Evolutionary conservation across 2,113 vertebrate species (phyloP), one percentile per base, ranked within the genome.

Genomic region (Ptychochromis oligacanthus): DNA sequence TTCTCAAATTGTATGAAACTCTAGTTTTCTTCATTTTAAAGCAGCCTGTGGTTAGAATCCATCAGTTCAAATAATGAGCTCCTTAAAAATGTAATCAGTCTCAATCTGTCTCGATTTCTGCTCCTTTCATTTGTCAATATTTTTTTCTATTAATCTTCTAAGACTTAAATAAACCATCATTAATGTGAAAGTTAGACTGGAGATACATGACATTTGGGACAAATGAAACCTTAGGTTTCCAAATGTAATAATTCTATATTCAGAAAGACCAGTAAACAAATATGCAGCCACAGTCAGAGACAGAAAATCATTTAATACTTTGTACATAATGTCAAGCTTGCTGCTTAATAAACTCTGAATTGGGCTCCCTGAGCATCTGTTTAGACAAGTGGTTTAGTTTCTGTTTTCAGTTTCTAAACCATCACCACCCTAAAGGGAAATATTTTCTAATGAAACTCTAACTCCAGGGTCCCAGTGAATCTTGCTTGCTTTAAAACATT

Each of bases 51-150:
- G 61, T 82, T 85, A 80, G 64, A 87, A 81, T 87, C 75, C 22
- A 83, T 93, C 81, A 75, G 54, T 83, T 55, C 60, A 83, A 87
- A 88, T 87, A 91, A 92, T 89, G 81, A 91, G 78, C 87, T 81
- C 77, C 54, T 62, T 74, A 55, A 77, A 81, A 24, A 5, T 31
- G 49, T 70, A 79, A 83, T 84, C 40, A 75, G 58, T 87, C 77
- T 83, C 60, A 77, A 38, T 82, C 79, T 72, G 14, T 76, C 70
- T 74, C 28, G 52, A 6, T 83, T 80, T 89, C 76, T 36, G 40
- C 18, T 56, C 15, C 7, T 61, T 86, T 72, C 77, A 77, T 84
- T 85, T 85, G 80, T 84, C 86, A 92, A 61, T 93, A 80, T 88
- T 18, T 90, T 89, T 90, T 88, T 86, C 77, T 91, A 31, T 91